phyloP scores from a whole-genome alignment of 2,888 invertebrate genomes.

The Patella pellucida region DNA sequence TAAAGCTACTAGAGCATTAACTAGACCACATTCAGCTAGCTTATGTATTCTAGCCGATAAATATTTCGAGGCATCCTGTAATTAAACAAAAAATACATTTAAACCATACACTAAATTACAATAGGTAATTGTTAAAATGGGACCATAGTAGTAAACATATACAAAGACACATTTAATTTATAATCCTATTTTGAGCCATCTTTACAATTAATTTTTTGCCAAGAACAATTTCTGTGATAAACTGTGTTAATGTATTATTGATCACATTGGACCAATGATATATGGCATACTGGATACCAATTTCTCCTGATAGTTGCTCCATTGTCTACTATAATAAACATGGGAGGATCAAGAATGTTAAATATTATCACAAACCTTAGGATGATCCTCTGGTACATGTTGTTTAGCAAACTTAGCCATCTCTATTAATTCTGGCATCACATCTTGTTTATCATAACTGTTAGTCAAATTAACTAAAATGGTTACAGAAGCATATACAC shows the following conservation, averaged over 20 bases:
- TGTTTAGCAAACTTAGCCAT: slow-evolving; percentile 99
- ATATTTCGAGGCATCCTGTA: slow-evolving; percentile 65
- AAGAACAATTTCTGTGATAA: no score
- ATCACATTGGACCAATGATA: no score
- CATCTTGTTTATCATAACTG: slow-evolving; percentile 96
- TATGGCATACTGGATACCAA: no score
- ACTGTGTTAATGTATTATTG: no score
- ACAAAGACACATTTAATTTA: no score
- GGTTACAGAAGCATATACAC: slow-evolving; percentile 78
- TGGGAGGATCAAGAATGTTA: no score
- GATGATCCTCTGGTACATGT: slow-evolving; percentile 96
- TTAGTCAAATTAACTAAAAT: slow-evolving; percentile 97
- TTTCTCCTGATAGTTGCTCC: no score
- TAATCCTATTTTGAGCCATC: no score
- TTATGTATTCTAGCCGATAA: slow-evolving; percentile 78
- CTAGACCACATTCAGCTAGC: slow-evolving; percentile 88
- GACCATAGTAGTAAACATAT: no score
- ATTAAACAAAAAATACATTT: slow-evolving; percentile 11
- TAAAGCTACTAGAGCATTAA: slow-evolving; percentile 88
- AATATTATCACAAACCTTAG: slow-evolving; percentile 54
- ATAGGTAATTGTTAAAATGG: neutral
- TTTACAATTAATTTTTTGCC: no score
- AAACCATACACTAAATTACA: slow-evolving; percentile 30
- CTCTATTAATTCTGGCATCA: slow-evolving; percentile 96
- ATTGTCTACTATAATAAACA: no score